Evolutionary conservation across 2,113 vertebrate species (phyloP), one percentile per base, ranked within the genome.

Genomic region (Plectropomus leopardus): DNA sequence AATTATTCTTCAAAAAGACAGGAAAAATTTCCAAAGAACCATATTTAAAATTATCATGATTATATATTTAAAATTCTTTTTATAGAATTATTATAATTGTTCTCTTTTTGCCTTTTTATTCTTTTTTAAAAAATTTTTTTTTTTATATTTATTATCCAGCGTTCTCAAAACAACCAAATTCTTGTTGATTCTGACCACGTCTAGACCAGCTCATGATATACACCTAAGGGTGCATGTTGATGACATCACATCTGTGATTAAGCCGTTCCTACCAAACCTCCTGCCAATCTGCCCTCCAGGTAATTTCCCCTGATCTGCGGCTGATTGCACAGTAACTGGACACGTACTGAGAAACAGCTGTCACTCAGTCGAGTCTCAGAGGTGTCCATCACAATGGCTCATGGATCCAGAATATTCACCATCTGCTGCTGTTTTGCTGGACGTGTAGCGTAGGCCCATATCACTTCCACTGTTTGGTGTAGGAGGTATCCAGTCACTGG

Each of bases 351-450:
- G 88, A 88, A 87, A 90, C 88, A 88, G 88, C 91, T 92, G 87
- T 86, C 90, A 85, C 80, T 94, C 89, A 91, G 63, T 44, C 1
- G 24, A 82, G 77, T 78, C 85, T 88, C 73, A 53, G 76, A 92
- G 80, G 80, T 83, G 87, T 88, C 71, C 86, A 47, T 89, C 88
- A 86, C 83, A 80, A 79, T 71, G 76, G 73, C 82, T 76, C 23
- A 26, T 48, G 77, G 76, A 83, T 76, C 78, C 76, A 78, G 82
- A 90, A 85, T 92, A 87, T 82, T 80, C 87, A 78, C 86, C 91
- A 90, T 89, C 91, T 90, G 88, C 82, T 83, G 85, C 83, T 65
- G 84, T 86, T 86, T 84, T 86, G 85, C 83, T 78, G 86, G 64
- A 75, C 55, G 63, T 70, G 73, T 28, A 48, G 72, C 47, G 32